phyloP scores from a whole-genome alignment of 2,113 vertebrate genomes.

The Polypterus bichir region DNA sequence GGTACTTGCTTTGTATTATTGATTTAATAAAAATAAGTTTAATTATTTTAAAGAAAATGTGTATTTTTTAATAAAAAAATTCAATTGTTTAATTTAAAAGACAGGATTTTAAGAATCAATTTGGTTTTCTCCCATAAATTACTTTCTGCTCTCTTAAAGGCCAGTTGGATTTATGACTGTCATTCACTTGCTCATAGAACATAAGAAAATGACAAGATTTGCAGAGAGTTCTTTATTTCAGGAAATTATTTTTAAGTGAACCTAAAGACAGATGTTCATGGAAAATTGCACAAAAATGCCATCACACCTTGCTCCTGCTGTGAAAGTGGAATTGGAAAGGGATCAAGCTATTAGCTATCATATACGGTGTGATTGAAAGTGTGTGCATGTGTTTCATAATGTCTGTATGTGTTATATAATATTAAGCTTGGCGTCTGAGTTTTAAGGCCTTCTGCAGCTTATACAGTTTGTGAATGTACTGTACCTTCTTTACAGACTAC shows the following conservation, averaged over 20 bases:
- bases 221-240: slow-evolving; percentile 39
- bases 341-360: slow-evolving; percentile 63
- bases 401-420: too few species aligned
- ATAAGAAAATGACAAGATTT: slow-evolving; percentile 53
- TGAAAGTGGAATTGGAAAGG: slow-evolving; percentile 51
- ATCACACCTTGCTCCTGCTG: slow-evolving; percentile 59
- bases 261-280: slow-evolving; percentile 58
- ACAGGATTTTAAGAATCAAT: slow-evolving; percentile 28
- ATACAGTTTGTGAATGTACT: too few species aligned
- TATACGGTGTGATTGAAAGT: slow-evolving; percentile 24
- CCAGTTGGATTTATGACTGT: slow-evolving; percentile 51
- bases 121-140: slow-evolving; percentile 40
- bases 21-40: too few species aligned
- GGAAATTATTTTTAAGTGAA: slow-evolving; percentile 54
- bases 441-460: too few species aligned
- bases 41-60: too few species aligned
- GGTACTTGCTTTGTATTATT: too few species aligned
- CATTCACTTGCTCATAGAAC: slow-evolving; percentile 55
- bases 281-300: slow-evolving; percentile 54
- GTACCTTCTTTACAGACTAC: too few species aligned
- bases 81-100: too few species aligned
- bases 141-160: slow-evolving; percentile 37
- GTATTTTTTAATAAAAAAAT: too few species aligned
- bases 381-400: too few species aligned
- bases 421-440: too few species aligned